phyloP scores from a whole-genome alignment of 2,888 invertebrate genomes.

The Slavum lentiscoides region DNA sequence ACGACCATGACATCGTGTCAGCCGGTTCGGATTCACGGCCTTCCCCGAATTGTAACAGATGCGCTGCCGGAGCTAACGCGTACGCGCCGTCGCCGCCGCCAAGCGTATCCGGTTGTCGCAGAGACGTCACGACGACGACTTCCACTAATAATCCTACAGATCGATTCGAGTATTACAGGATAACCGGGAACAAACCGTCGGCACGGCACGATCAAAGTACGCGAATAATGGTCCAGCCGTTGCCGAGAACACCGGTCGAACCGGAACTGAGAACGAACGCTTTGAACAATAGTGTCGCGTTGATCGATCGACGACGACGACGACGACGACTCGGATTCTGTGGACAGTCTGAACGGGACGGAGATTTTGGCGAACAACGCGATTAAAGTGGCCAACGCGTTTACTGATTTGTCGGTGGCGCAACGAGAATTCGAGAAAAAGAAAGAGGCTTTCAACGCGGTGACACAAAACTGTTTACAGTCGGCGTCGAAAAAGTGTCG shows the following conservation, averaged over 20 bases:
- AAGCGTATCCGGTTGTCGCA: not conserved
- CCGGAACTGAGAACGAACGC: conserved; percentile 1
- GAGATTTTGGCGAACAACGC: not conserved
- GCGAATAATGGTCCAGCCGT: not conserved
- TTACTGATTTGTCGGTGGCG: not conserved
- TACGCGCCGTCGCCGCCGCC: not conserved
- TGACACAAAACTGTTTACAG: not conserved
- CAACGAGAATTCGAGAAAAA: not conserved
- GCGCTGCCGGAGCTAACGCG: conserved; percentile 1
- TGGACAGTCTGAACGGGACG: not conserved
- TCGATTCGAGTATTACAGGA: not conserved
- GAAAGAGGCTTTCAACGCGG: not conserved
- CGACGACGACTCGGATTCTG: not conserved
- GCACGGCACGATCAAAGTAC: not conserved
- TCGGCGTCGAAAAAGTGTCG: not conserved
- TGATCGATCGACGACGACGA: not conserved
- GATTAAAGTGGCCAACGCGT: not conserved
- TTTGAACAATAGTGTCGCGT: not conserved
- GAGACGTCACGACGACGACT: not conserved
- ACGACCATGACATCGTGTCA: no score
- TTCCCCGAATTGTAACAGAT: not conserved
- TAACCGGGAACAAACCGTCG: not conserved
- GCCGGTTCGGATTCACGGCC: no score
- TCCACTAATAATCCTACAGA: not conserved
- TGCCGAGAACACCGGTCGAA: conserved; percentile 9